phyloP scores from a whole-genome alignment of 2,797 vertebrate genomes.

The Chelidonichthys spinosus region DNA sequence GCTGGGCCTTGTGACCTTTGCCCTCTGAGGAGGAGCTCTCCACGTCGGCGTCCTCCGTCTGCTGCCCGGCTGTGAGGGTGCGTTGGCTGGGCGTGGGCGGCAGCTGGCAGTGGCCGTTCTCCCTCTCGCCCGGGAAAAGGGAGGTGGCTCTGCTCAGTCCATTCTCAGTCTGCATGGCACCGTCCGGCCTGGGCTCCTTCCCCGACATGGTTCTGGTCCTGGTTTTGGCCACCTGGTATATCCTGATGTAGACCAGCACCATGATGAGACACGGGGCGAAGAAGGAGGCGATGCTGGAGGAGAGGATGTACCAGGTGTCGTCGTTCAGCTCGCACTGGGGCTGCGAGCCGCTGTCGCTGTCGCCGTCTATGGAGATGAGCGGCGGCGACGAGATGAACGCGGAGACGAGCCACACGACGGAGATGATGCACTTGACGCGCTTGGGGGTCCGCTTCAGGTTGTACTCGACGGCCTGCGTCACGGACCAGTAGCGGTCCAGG shows the following conservation, averaged over 20 bases:
- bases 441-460: slow-evolving; percentile 91
- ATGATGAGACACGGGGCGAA: slow-evolving; percentile 95
- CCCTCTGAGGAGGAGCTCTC: slow-evolving; percentile 90
- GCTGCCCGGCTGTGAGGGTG: slow-evolving; percentile 63
- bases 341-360: slow-evolving; percentile 77
- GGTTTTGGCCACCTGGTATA: slow-evolving; percentile 95
- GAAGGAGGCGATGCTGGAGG: slow-evolving; percentile 93
- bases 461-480: slow-evolving; percentile 94
- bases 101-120: slow-evolving; percentile 88
- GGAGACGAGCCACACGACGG: slow-evolving; percentile 92
- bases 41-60: slow-evolving; percentile 85
- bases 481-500: slow-evolving; percentile 95
- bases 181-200: slow-evolving; percentile 83
- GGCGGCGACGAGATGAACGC: slow-evolving; percentile 93
- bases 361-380: slow-evolving; percentile 88
- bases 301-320: slow-evolving; percentile 95
- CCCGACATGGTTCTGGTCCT: slow-evolving; percentile 90
- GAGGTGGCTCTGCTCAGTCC: slow-evolving; percentile 84
- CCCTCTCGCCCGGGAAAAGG: slow-evolving; percentile 75
- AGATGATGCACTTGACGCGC: slow-evolving; percentile 90
- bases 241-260: slow-evolving; percentile 93
- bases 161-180: slow-evolving; percentile 87
- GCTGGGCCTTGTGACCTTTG: slow-evolving; percentile 79
- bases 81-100: slow-evolving; percentile 75
- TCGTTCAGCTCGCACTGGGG: slow-evolving; percentile 92